phyloP scores from a whole-genome alignment of 2,797 vertebrate species.

The Phoebastria nigripes region DNA sequence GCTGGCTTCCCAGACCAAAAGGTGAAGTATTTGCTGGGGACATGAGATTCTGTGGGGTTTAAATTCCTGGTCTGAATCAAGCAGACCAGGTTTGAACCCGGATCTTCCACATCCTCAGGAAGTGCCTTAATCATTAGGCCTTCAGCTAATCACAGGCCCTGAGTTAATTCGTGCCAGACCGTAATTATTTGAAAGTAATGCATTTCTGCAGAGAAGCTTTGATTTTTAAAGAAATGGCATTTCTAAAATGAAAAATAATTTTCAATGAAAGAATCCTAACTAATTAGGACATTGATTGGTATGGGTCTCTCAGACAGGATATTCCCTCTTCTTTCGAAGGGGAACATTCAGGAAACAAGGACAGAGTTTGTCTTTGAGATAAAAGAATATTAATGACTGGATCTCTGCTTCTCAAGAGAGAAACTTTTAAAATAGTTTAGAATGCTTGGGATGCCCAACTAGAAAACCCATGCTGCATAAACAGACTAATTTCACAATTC shows the following conservation, averaged over 20 bases:
- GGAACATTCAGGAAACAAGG: constrained; percentile 14
- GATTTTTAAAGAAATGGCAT: constrained; percentile 28
- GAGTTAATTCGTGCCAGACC: neutral
- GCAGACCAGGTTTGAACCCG: neutral
- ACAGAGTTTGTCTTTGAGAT: neutral
- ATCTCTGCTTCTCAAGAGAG: neutral
- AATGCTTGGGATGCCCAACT: neutral
- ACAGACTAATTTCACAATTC: constrained; percentile 27
- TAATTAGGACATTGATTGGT: constrained; percentile 5
- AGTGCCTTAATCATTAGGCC: neutral
- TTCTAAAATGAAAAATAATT: constrained; percentile 35
- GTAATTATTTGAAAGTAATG: constrained; percentile 13
- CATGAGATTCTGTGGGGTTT: neutral
- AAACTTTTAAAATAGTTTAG: neutral
- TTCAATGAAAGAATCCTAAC: neutral
- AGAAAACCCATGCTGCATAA: neutral
- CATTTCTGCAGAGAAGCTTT: constrained; percentile 13
- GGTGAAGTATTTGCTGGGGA: neutral
- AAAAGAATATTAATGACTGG: neutral
- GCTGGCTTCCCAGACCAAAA: neutral
- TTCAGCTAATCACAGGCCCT: constrained; percentile 6
- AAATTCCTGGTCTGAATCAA: neutral
- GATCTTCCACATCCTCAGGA: constrained; percentile 18
- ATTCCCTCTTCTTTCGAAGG: neutral
- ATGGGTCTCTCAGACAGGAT: neutral